Conservation (phyloP, 2,888 invertebrate species). For the Sarcophaga subvicina region DNA sequence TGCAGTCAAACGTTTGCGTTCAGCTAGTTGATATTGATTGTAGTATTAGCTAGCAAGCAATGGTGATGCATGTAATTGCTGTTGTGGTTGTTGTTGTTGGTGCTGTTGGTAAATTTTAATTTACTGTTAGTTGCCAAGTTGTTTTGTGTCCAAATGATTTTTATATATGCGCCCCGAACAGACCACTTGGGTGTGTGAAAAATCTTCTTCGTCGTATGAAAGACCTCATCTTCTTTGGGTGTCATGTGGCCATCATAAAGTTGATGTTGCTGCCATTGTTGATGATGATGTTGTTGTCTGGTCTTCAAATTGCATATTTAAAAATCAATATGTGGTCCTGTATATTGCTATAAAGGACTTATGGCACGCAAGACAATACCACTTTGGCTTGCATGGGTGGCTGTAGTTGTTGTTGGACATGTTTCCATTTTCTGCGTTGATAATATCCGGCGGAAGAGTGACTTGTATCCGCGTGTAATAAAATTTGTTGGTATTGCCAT, state of each 20-base stretch:
- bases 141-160: slow-evolving; percentile 79
- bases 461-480: slow-evolving; percentile 70
- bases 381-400: slow-evolving; percentile 62
- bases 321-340: slow-evolving; percentile 60
- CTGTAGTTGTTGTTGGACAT: slow-evolving; percentile 30
- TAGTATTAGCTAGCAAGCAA: slow-evolving; percentile 59
- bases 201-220: slow-evolving; percentile 65
- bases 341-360: slow-evolving; percentile 2
- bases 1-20: slow-evolving; percentile 58
- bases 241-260: slow-evolving; percentile 65
- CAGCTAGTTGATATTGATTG: slow-evolving; percentile 74
- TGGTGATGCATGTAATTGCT: slow-evolving; percentile 54
- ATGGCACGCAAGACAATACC: slow-evolving; percentile 73
- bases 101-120: slow-evolving; percentile 26
- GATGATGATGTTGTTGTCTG: slow-evolving; percentile 57
- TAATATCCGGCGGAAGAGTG: slow-evolving; percentile 76
- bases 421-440: slow-evolving; percentile 78
- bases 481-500: slow-evolving; percentile 62
- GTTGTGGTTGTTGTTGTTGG: slow-evolving; percentile 23
- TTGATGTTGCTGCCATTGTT: background rate
- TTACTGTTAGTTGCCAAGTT: slow-evolving; percentile 72
- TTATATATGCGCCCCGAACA: slow-evolving; percentile 79
- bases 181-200: slow-evolving; percentile 77
- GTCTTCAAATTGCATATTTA: slow-evolving; percentile 76
- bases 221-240: slow-evolving; percentile 39